Evolutionary conservation across 2,888 invertebrate species (phyloP).

Genomic region (Cloeon dipterum): DNA sequence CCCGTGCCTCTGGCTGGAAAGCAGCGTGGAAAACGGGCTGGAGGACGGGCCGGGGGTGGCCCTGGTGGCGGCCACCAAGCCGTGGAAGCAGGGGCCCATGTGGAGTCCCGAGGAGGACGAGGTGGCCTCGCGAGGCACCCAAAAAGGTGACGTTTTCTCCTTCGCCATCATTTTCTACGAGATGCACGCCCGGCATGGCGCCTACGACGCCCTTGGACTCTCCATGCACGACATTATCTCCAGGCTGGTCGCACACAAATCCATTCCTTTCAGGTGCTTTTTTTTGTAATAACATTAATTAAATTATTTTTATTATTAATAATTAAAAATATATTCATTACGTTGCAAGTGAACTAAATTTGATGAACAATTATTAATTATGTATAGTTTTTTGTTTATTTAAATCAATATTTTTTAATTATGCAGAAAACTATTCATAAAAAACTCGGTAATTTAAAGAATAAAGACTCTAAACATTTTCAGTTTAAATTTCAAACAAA

Average conservation of each 20-base stretch:
- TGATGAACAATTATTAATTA: too few relatives aligned
- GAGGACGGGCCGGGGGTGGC: slow-evolving; percentile 15
- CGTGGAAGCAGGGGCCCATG: too few relatives aligned
- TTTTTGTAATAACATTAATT: slow-evolving; percentile 18
- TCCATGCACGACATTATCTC: slow-evolving; percentile 41
- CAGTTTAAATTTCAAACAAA: too few relatives aligned
- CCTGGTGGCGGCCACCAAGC: not conserved
- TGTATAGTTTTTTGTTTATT: too few relatives aligned
- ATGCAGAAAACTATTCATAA: too few relatives aligned
- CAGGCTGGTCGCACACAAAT: slow-evolving; percentile 27
- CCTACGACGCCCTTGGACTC: slow-evolving; percentile 34
- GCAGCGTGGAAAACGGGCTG: slow-evolving; percentile 14
- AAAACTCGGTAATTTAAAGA: too few relatives aligned
- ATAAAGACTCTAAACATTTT: too few relatives aligned
- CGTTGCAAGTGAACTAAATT: too few relatives aligned
- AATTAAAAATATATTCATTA: too few relatives aligned
- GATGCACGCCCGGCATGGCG: slow-evolving; percentile 64
- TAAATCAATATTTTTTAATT: too few relatives aligned
- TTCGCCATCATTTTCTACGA: slow-evolving; percentile 78
- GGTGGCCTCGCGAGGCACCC: slow-evolving; percentile 20
- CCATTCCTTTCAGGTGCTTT: slow-evolving; percentile 34
- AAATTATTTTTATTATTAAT: too few relatives aligned
- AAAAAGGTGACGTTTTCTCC: slow-evolving; percentile 64
- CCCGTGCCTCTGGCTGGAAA: slow-evolving; percentile 10
- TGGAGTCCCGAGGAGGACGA: not conserved